Base-by-base conservation (phyloP, 2,888 invertebrate species). In the Cephus rjabovi region DNA sequence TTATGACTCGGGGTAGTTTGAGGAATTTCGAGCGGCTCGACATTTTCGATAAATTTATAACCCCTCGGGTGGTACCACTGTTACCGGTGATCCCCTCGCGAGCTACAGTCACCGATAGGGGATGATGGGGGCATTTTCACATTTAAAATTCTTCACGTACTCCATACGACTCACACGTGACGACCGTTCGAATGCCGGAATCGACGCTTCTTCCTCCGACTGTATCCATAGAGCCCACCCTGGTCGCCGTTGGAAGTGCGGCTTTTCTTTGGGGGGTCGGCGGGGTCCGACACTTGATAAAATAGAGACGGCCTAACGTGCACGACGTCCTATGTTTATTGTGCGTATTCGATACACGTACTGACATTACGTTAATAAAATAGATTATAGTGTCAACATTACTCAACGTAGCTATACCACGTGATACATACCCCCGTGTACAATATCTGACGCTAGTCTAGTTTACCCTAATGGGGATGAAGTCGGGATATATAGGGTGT, bases 301-400 rank as follows among this genome's bases (percentile, higher is more conserved):
- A 56, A 56, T 56, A 23, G 56, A 56, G 23, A 56, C 56, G 23
- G 9, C 2, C 9, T 1, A 23, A 56, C 9, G 9, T 23, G 0
- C 6, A 15, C 9, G 56, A 73, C n/a, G 75, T 75, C 37, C 74
- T 76, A 74, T 79, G 80, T 84, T 81, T 81, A 84, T 82, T 80
- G 78, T 76, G 82, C 80, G 83, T 84, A 86, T 85, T 86, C 85
- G 83, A 86, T 85, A 82, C 84, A 86, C 87, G 86, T 87, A 86
- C 80, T 71, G 77, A 81, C 80, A 79, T 84, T 80, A 80, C 79
- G 79, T 81, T 86, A 83, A 86, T 86, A 87, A 84, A 84, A 85
- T 74, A 79, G 80, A 81, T 81, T 85, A 83, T 85, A 86, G 85
- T 83, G 83, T 81, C 77, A 71, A 74, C 77, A 74, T 75, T 23